Conservation (phyloP, 1,140 invertebrate species). For the Hyposmocoma kahamanoa region DNA sequence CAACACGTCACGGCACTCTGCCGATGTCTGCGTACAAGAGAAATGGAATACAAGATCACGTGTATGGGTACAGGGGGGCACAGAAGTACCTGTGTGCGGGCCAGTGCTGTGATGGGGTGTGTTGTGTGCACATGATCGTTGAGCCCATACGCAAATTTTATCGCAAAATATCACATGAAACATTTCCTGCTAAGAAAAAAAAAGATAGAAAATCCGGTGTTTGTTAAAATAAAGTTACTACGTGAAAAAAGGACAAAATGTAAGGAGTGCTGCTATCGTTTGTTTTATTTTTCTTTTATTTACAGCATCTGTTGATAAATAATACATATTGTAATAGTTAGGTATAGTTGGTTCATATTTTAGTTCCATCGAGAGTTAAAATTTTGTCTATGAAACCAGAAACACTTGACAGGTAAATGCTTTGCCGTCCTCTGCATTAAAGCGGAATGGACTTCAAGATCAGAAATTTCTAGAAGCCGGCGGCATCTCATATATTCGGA, state of each 20-base stretch:
- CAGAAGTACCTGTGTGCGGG: conserved; percentile 43
- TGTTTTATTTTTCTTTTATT: no score
- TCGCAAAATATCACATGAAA: conserved; percentile 44
- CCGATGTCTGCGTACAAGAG: conserved; percentile 48
- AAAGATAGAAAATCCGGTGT: conserved; percentile 40
- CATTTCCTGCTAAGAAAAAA: conserved; percentile 33
- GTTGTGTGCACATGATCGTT: conserved; percentile 37
- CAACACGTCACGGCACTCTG: conserved; percentile 48
- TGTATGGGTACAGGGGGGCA: conserved; percentile 56
- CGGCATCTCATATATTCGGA: conserved; percentile 49
- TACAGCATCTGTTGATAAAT: no score
- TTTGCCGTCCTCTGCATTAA: conserved; percentile 52
- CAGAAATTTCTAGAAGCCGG: conserved; percentile 49
- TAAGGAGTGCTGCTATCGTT: no score
- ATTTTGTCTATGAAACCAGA: no score
- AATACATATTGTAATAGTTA: no score
- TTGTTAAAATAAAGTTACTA: conserved; percentile 12
- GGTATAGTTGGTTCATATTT: no score
- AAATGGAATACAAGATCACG: conserved; percentile 61
- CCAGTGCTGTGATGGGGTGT: conserved; percentile 10
- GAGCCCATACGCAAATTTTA: conserved; percentile 42
- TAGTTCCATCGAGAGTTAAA: no score
- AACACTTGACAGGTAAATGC: conserved; percentile 46
- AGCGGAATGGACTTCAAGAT: conserved; percentile 60
- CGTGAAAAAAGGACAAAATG: no score